Percentiles rank a stretch among this genome's conserved stretches.
Evolutionary conservation across 1,140 invertebrate genomes (phyloP).

Genomic region (Zaprionus davidi): DNA sequence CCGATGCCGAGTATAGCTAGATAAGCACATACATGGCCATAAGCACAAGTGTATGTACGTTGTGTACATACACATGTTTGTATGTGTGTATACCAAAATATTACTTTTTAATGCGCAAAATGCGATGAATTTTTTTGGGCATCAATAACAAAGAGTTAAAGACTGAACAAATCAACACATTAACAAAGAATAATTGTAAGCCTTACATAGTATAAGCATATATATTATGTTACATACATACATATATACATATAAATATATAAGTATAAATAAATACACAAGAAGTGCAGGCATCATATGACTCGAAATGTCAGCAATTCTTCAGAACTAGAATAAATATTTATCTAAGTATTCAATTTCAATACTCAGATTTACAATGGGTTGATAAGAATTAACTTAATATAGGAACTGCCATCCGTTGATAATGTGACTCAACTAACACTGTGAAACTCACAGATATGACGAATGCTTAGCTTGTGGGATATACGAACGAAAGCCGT

Average conservation of each 20-base stretch:
- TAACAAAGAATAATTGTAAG: slow-evolving; percentile 50
- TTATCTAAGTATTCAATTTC: not conserved
- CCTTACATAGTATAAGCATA: not conserved
- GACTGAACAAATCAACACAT: slow-evolving; percentile 57
- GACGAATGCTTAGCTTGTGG: not conserved
- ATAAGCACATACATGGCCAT: slow-evolving; percentile 51
- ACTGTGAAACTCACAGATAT: not conserved
- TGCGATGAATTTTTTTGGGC: slow-evolving; percentile 51
- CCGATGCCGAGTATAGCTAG: slow-evolving; percentile 37
- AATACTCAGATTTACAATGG: not conserved
- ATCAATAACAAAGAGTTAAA: slow-evolving; percentile 64
- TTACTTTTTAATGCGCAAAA: slow-evolving; percentile 45
- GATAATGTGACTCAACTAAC: not conserved
- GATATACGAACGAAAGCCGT: not conserved
- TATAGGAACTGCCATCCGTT: not conserved
- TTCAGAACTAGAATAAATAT: not conserved
- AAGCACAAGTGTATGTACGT: not conserved
- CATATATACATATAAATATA: too few relatives aligned
- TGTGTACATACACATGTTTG: not conserved
- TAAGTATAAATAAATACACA: not conserved
- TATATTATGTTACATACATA: not conserved
- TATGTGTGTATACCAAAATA: not conserved
- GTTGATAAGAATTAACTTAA: not conserved
- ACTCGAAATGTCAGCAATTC: not conserved
- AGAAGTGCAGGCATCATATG: not conserved